Conservation (phyloP, 2,797 vertebrate genomes). For the Cryptoblepharus egeriae region DNA sequence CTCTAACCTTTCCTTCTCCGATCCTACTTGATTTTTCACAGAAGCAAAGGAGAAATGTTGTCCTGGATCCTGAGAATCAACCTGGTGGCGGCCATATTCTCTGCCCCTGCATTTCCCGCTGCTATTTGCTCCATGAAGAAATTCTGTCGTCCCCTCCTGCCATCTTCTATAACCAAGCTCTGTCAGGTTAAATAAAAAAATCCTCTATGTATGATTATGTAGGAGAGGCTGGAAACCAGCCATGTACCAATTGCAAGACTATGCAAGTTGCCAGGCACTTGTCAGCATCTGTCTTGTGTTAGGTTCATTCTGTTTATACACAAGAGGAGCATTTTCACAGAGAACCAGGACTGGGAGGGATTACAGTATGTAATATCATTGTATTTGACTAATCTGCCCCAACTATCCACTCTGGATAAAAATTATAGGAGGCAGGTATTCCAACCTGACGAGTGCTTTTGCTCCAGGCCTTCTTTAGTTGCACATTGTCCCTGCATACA, state of each 20-base stretch:
- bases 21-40: constrained; percentile 55
- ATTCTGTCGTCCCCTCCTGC: constrained; percentile 92
- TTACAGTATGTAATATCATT: neutral
- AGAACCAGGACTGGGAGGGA: neutral
- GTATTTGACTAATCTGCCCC: neutral
- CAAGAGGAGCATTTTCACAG: neutral
- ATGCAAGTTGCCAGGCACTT: too few relatives aligned
- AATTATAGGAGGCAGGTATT: neutral
- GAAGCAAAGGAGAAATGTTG: constrained; percentile 96
- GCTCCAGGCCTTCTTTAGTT: neutral
- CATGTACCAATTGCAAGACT: neutral
- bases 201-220: neutral
- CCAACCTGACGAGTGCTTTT: neutral
- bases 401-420: neutral
- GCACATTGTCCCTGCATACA: too few relatives aligned
- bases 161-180: constrained; percentile 91
- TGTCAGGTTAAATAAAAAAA: constrained; percentile 83
- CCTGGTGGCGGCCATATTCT: constrained; percentile 94
- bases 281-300: neutral
- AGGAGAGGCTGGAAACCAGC: neutral
- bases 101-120: constrained; percentile 94
- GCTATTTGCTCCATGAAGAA: constrained; percentile 98
- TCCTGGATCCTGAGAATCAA: constrained; percentile 98
- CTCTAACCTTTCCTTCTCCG: neutral
- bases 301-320: neutral